phyloP scores from a whole-genome alignment of 2,113 vertebrate genomes.

The Microtus richardsoni region DNA sequence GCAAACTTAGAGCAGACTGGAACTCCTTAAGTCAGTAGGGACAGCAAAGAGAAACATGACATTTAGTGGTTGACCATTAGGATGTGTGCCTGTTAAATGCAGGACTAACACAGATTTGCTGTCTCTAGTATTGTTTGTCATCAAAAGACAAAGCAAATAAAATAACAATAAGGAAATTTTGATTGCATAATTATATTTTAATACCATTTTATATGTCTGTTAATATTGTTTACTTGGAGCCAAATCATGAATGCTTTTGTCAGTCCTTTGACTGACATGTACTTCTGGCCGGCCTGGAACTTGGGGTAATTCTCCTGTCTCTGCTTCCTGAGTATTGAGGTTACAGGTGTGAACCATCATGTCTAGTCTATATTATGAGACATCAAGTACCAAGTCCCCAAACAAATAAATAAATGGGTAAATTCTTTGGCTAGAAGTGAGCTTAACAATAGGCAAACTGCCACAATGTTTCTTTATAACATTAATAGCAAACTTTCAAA shows the following conservation, averaged over 20 bases:
- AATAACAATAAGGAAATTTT: not conserved
- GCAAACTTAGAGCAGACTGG: not conserved
- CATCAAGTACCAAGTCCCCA: not conserved
- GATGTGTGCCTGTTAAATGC: not conserved
- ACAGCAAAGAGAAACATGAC: not conserved
- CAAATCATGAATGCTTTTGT: not conserved
- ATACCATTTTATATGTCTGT: not conserved
- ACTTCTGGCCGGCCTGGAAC: not conserved
- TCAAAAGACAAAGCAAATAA: not conserved
- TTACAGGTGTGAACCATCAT: not conserved
- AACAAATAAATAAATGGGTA: not conserved
- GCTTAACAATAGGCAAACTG: not conserved
- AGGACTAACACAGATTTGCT: not conserved
- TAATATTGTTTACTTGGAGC: not conserved
- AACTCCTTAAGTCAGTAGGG: not conserved
- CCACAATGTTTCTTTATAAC: not conserved
- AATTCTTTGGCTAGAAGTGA: not conserved
- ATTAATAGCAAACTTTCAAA: conserved; percentile 8
- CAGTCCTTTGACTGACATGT: not conserved
- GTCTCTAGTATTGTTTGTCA: not conserved
- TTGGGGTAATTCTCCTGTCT: not conserved
- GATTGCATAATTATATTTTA: not conserved
- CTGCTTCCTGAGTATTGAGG: not conserved
- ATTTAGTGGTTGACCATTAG: not conserved
- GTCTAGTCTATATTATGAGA: not conserved